These are phyloP conservation scores for Criorhina ranunculi DNA, from an alignment of 2,888 invertebrate species.

Conservation along the genomic window DNA sequence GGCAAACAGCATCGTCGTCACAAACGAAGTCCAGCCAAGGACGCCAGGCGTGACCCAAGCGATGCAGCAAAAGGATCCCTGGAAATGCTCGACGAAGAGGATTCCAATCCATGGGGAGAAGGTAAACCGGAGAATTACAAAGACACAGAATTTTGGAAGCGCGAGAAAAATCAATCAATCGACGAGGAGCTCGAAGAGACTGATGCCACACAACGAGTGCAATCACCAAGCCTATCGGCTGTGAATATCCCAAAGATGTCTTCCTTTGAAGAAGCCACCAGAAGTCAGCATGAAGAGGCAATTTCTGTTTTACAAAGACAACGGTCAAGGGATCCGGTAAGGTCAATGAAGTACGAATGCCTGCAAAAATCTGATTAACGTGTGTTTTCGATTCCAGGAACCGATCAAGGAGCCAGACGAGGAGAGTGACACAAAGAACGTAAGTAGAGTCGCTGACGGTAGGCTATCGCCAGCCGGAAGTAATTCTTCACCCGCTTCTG, in stretches of 20 bases:
- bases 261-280: conserved; percentile 84
- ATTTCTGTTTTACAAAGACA: conserved; percentile 79
- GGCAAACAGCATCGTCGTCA: conserved; percentile 81
- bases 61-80: conserved; percentile 78
- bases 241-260: conserved; percentile 81
- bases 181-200: conserved; percentile 81
- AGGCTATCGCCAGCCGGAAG: conserved; percentile 78
- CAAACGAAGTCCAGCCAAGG: conserved; percentile 83
- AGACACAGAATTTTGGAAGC: conserved; percentile 83
- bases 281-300: conserved; percentile 82
- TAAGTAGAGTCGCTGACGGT: conserved; percentile 70
- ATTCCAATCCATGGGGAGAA: conserved; percentile 83
- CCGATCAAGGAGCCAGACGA: conserved; percentile 46
- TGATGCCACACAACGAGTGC: conserved; percentile 77
- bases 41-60: conserved; percentile 77
- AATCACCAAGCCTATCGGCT: conserved; percentile 59
- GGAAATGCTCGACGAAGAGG: conserved; percentile 82
- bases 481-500: conserved; percentile 71
- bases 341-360: conserved; percentile 45
- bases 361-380: background rate
- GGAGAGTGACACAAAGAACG: conserved; percentile 71
- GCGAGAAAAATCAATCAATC: conserved; percentile 83
- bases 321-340: conserved; percentile 80
- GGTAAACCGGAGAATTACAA: conserved; percentile 82
- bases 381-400: conserved; percentile 60